phyloP scores from a whole-genome alignment of 1,140 invertebrate genomes.

The Delia radicum region DNA sequence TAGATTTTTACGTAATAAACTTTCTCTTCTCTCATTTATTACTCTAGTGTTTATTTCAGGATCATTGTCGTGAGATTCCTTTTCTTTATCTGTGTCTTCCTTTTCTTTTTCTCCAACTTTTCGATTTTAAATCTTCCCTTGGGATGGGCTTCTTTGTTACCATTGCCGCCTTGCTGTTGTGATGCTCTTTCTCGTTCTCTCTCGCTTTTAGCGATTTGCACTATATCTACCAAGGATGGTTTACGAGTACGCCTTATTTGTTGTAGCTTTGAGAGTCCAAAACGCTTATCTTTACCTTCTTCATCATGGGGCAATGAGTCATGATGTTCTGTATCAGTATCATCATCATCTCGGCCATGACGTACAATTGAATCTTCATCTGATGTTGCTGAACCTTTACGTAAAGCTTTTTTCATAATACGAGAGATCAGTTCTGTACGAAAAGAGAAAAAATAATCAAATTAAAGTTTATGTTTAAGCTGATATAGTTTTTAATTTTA shows the following conservation, averaged over 20 bases:
- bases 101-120: slow-evolving; percentile 23
- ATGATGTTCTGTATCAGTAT: slow-evolving; percentile 68
- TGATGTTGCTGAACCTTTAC: slow-evolving; percentile 60
- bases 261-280: slow-evolving; percentile 46
- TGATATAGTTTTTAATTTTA: neutral
- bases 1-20: slow-evolving; percentile 36
- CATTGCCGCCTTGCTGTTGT: slow-evolving; percentile 25
- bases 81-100: slow-evolving; percentile 30
- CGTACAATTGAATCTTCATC: slow-evolving; percentile 57
- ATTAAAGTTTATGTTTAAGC: neutral
- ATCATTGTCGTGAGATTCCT: slow-evolving; percentile 38
- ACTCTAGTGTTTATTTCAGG: slow-evolving; percentile 48
- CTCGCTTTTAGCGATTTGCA: slow-evolving; percentile 52
- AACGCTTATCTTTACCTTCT: slow-evolving; percentile 44
- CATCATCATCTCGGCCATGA: slow-evolving; percentile 55
- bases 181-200: slow-evolving; percentile 34
- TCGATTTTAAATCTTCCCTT: slow-evolving; percentile 40
- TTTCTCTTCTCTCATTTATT: slow-evolving; percentile 47
- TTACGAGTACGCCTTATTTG: slow-evolving; percentile 50
- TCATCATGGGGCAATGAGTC: slow-evolving; percentile 66
- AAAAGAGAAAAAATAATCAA: neutral
- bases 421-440: slow-evolving; percentile 63
- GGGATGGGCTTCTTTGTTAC: slow-evolving; percentile 23
- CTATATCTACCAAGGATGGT: slow-evolving; percentile 51
- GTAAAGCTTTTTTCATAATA: slow-evolving; percentile 63